Conservation (phyloP, 1,140 invertebrate species). For the Sycophila sp. region DNA sequence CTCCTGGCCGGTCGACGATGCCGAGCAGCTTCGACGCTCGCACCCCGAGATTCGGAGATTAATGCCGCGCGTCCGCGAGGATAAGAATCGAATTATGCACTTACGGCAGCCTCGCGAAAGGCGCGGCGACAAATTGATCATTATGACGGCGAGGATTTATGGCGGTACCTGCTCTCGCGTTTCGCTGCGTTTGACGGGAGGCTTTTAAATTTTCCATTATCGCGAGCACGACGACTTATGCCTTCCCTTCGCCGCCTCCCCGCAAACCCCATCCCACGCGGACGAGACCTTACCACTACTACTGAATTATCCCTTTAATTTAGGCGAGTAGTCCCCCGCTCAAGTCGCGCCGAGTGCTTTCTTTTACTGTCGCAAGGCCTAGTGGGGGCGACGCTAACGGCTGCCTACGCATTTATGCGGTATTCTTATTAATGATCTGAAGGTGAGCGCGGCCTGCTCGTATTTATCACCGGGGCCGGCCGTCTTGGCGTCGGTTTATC, state of each 20-base stretch:
- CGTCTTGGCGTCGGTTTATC: too few relatives aligned
- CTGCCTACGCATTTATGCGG: slow-evolving; percentile 15
- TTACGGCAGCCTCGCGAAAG: not conserved
- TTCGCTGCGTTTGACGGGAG: slow-evolving; percentile 8
- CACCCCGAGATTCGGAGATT: slow-evolving; percentile 20
- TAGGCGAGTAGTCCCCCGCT: too few relatives aligned
- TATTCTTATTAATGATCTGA: slow-evolving; percentile 23
- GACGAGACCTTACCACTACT: too few relatives aligned
- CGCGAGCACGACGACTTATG: not conserved
- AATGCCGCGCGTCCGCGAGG: slow-evolving; percentile 11
- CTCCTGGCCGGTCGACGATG: not conserved
- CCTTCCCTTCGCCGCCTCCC: not conserved
- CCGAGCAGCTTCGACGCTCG: not conserved
- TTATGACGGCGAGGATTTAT: slow-evolving; percentile 17
- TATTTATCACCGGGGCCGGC: too few relatives aligned
- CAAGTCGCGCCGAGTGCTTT: slow-evolving; percentile 8
- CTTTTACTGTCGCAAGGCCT: not conserved
- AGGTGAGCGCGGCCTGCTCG: too few relatives aligned
- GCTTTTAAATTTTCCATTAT: slow-evolving; percentile 22
- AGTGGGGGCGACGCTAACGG: not conserved
- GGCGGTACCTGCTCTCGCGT: slow-evolving; percentile 5
- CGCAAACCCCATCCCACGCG: too few relatives aligned
- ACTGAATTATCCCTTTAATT: slow-evolving; percentile 22
- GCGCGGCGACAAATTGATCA: slow-evolving; percentile 27
- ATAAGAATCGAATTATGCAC: slow-evolving; percentile 39